Evolutionary conservation across 2,888 invertebrate genomes (phyloP), one percentile per base, ranked within the genome.

Genomic region (Drosophila tripunctata): DNA sequence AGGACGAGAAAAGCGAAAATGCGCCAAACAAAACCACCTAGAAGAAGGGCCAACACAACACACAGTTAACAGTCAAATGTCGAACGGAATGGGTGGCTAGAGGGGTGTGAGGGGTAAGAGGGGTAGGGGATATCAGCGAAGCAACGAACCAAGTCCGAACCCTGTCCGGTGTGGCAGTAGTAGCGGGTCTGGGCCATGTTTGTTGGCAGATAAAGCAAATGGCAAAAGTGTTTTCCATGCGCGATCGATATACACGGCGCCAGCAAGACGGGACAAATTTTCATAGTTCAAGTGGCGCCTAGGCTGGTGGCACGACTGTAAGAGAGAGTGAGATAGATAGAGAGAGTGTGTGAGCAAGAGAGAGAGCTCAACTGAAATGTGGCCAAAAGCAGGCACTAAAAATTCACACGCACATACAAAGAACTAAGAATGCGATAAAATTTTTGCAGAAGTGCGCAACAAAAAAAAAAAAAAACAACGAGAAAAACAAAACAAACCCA

Each of bases 201-300:
- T 82, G 84, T 69, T 81, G 81, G 74, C 76, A 81, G 81, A 81
- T 80, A 81, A 83, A 81, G 81, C 78, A 81, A 84, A 84, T 84
- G 84, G 84, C 81, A 81, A 81, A 81, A 81, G 81, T 82, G 84
- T 82, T 85, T 85, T 84, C 75, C 84, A 81, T 75, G 82, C 65
- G 74, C 78, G 89, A 76, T 88, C 88, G 89, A 88, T 88, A 88
- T 81, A 82, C 71, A 67, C 74, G 88, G 88, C 89, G 88, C 88
- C 88, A 88, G 74, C 75, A 74, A 79, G 88, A 80, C 88, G 88
- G 89, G 89, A 88, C 89, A 85, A 85, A 87, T 85, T 82, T 88
- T 88, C 89, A 88, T 88, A 88, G 88, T 88, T 88, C 74, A 89
- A 89, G 87, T 88, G 88, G 88, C 88, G 88, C 88, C 88, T 89